Conservation (phyloP, 2,113 vertebrate species). For the Saccopteryx leptura region DNA sequence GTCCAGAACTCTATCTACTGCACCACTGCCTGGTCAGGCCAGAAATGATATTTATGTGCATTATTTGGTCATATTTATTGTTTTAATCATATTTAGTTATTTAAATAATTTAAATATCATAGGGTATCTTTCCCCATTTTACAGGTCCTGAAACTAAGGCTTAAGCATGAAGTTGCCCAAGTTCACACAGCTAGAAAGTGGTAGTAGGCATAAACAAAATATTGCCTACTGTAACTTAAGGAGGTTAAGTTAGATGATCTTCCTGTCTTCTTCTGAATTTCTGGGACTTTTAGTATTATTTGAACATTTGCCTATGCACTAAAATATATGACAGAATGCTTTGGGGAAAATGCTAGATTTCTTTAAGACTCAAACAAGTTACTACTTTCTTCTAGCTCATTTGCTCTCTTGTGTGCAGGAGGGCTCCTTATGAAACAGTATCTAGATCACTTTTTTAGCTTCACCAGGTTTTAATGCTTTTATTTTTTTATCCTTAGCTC, state of each 20-base stretch:
- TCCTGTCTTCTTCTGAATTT: not conserved
- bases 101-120: constrained; percentile 6
- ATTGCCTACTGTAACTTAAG: not conserved
- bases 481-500: constrained; percentile 1
- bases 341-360: not conserved
- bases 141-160: constrained; percentile 31
- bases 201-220: constrained; percentile 1
- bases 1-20: no score
- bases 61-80: constrained; percentile 38
- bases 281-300: constrained; percentile 29
- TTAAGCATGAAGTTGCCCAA: constrained; percentile 15
- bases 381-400: not conserved
- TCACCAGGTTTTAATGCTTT: constrained; percentile 29
- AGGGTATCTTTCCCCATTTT: not conserved
- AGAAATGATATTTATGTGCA: constrained; percentile 12
- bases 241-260: constrained; percentile 9
- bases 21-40: no score
- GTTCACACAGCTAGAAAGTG: not conserved
- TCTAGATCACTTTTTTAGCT: not conserved
- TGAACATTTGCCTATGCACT: constrained; percentile 6
- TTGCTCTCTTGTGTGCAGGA: not conserved
- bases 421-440: not conserved
- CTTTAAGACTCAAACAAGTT: constrained; percentile 1
- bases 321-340: constrained; percentile 41
- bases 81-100: not conserved